These are phyloP conservation scores for Dascyllus trimaculatus DNA, from an alignment of 2,113 vertebrate genomes.

Conservation along the genomic window DNA sequence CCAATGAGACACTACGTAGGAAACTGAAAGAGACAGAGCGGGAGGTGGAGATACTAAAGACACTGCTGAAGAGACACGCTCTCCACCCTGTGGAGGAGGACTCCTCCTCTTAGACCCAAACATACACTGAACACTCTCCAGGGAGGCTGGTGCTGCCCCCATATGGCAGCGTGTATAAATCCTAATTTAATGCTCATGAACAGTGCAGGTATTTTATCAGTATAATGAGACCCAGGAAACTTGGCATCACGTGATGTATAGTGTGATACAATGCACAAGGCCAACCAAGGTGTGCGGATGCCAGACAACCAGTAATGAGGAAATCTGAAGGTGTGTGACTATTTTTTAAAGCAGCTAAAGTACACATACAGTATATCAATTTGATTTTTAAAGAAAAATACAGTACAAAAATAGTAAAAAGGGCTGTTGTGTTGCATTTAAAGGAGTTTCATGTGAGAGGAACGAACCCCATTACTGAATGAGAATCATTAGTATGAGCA, in stretches of 20 bases:
- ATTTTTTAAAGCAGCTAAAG: constrained; percentile 16
- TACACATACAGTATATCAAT: background rate
- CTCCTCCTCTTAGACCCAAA: constrained; percentile 75
- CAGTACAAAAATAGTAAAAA: background rate
- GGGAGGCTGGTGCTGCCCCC: constrained; percentile 51
- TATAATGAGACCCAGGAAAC: background rate
- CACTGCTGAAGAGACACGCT: constrained; percentile 81
- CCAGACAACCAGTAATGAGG: constrained; percentile 10
- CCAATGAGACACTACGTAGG: constrained; percentile 90
- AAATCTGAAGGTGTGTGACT: background rate
- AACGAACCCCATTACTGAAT: constrained; percentile 8
- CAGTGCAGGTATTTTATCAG: constrained; percentile 22
- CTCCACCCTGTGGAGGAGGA: constrained; percentile 82
- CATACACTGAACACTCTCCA: constrained; percentile 11
- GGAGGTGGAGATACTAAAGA: constrained; percentile 90
- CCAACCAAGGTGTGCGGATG: constrained; percentile 16
- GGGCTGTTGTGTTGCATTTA: background rate
- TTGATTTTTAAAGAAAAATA: background rate
- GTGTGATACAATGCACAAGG: background rate
- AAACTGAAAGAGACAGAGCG: constrained; percentile 91
- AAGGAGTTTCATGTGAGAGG: background rate
- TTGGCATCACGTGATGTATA: constrained; percentile 1
- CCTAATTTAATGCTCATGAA: constrained; percentile 29
- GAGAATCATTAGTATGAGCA: background rate
- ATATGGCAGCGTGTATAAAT: constrained; percentile 31